These are phyloP conservation scores for Chrysolina americana DNA, from an alignment of 2,888 invertebrate genomes.

Conservation along the genomic window DNA sequence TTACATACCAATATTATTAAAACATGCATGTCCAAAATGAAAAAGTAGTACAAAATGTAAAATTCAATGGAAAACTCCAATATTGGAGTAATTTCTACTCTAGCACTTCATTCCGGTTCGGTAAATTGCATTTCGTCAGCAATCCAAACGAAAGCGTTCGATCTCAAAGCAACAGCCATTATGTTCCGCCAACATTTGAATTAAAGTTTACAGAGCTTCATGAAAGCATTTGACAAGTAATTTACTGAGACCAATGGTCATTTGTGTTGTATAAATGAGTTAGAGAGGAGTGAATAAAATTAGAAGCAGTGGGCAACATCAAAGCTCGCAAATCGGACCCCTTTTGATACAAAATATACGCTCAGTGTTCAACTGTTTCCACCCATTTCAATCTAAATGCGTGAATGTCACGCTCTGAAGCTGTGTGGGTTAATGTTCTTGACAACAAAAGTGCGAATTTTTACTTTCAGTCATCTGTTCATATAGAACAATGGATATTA, in stretches of 20 bases:
- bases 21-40: too few species aligned
- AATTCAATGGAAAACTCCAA: too few species aligned
- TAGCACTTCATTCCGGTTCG: background rate
- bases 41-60: too few species aligned
- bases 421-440: slow-evolving; percentile 29
- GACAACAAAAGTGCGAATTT: slow-evolving; percentile 29
- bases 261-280: slow-evolving; percentile 67
- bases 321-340: slow-evolving; percentile 60
- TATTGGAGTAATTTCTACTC: background rate
- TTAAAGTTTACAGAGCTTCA: slow-evolving; percentile 64
- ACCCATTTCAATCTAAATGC: slow-evolving; percentile 46
- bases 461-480: background rate
- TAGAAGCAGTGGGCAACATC: slow-evolving; percentile 65
- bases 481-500: background rate
- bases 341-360: slow-evolving; percentile 51
- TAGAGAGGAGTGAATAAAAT: slow-evolving; percentile 66
- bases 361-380: slow-evolving; percentile 42
- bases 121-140: slow-evolving; percentile 11
- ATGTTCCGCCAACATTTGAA: slow-evolving; percentile 60
- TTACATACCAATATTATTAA: too few species aligned
- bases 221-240: slow-evolving; percentile 67
- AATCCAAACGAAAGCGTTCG: slow-evolving; percentile 1
- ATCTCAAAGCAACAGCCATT: slow-evolving; percentile 7
- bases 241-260: slow-evolving; percentile 67
- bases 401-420: slow-evolving; percentile 33